Percentiles rank a stretch among this genome's conserved stretches.
phyloP scores from a whole-genome alignment of 2,888 invertebrate genomes.

The Sesia apiformis region DNA sequence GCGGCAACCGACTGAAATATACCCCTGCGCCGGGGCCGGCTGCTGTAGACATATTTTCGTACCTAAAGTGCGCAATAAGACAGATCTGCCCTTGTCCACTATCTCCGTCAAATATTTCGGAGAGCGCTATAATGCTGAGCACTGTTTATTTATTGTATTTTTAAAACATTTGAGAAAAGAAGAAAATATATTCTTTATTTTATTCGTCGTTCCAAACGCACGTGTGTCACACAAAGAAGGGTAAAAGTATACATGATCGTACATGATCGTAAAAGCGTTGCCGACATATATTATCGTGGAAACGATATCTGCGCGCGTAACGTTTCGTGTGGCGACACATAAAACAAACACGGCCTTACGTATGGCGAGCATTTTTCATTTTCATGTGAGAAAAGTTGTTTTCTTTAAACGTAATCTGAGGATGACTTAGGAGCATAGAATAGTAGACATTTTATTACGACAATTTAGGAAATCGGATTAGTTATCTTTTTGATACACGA shows the following conservation, averaged over 20 bases:
- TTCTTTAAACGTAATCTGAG: background rate
- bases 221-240: conserved; percentile 5
- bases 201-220: conserved; percentile 3
- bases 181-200: background rate
- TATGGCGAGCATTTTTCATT: conserved; percentile 1
- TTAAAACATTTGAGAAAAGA: no score
- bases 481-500: no score
- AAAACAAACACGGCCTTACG: conserved; percentile 5
- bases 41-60: no score
- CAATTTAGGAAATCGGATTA: no score
- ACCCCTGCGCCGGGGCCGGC: no score
- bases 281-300: conserved; percentile 4
- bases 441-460: no score
- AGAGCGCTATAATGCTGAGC: no score
- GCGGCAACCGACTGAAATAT: no score
- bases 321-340: conserved; percentile 1
- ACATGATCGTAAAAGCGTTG: conserved; percentile 9
- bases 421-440: background rate
- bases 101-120: no score
- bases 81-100: no score
- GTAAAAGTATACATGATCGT: conserved; percentile 6
- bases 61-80: no score
- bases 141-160: no score
- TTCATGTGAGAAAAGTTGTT: background rate
- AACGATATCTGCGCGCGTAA: conserved; percentile 5